A percentile compares a stretch with the other conserved stretches of the same genome.
Evolutionary conservation across 2,797 vertebrate genomes (phyloP).

Genomic region (Rhabdomys pumilio): DNA sequence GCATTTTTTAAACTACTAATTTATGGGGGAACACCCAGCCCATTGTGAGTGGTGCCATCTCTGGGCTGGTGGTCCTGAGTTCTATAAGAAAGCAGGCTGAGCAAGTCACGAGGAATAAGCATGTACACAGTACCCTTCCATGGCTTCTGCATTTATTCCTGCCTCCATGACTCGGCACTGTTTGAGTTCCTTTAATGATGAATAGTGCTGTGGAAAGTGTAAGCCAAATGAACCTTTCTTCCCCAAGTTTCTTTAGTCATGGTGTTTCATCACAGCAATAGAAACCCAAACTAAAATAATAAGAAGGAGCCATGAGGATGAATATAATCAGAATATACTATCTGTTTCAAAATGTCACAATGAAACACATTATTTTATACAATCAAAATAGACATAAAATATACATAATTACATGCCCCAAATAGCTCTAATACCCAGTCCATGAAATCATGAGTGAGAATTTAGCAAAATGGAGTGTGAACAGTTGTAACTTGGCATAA

Average conservation of each 20-base stretch:
- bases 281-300: neutral
- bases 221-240: neutral
- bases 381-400: neutral
- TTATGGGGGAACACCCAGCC: neutral
- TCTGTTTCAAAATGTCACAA: neutral
- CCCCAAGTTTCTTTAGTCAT: neutral
- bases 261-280: neutral
- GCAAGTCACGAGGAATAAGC: neutral
- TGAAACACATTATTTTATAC: neutral
- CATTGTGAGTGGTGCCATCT: neutral
- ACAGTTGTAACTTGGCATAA: neutral
- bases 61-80: neutral
- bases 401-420: neutral
- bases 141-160: no score
- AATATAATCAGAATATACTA: neutral
- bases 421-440: conserved; percentile 1
- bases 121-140: neutral
- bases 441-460: neutral
- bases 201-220: neutral
- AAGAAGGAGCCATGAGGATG: neutral
- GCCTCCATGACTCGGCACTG: neutral
- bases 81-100: neutral
- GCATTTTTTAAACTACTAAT: neutral
- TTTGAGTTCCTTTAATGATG: neutral
- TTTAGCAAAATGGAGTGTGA: neutral